phyloP scores from a whole-genome alignment of 2,888 invertebrate genomes.

The Isoperla grammatica region DNA sequence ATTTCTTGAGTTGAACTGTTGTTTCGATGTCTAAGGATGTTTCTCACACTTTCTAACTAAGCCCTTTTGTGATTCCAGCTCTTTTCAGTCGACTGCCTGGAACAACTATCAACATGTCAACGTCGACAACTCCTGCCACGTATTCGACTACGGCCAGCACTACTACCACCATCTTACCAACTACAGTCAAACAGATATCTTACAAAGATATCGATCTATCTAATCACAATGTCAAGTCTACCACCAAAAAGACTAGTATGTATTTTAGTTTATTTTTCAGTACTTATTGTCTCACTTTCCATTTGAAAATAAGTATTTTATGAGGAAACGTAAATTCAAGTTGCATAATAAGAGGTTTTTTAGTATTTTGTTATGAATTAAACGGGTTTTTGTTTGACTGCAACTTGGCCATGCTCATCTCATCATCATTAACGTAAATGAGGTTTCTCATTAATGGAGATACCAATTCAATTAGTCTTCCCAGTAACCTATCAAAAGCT shows the following conservation, averaged over 20 bases:
- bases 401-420: too few relatives aligned
- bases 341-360: too few relatives aligned
- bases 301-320: too few relatives aligned
- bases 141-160: slow-evolving; percentile 43
- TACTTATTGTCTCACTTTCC: not conserved
- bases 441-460: too few relatives aligned
- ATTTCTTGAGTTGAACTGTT: too few relatives aligned
- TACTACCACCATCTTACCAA: slow-evolving; percentile 37
- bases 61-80: slow-evolving; percentile 23
- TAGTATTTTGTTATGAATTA: too few relatives aligned
- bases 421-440: too few relatives aligned
- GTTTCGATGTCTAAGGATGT: too few relatives aligned
- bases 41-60: not conserved
- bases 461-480: too few relatives aligned
- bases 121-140: slow-evolving; percentile 42
- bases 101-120: slow-evolving; percentile 39
- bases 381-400: too few relatives aligned
- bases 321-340: too few relatives aligned
- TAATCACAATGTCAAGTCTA: slow-evolving; percentile 48
- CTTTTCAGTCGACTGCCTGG: slow-evolving; percentile 37
- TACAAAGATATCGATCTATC: slow-evolving; percentile 35
- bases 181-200: slow-evolving; percentile 35
- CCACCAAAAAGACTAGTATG: slow-evolving; percentile 60
- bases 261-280: slow-evolving; percentile 26
- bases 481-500: too few relatives aligned